Base-by-base conservation (phyloP, 2,797 vertebrate genomes). In the Sebastes diaconus region DNA sequence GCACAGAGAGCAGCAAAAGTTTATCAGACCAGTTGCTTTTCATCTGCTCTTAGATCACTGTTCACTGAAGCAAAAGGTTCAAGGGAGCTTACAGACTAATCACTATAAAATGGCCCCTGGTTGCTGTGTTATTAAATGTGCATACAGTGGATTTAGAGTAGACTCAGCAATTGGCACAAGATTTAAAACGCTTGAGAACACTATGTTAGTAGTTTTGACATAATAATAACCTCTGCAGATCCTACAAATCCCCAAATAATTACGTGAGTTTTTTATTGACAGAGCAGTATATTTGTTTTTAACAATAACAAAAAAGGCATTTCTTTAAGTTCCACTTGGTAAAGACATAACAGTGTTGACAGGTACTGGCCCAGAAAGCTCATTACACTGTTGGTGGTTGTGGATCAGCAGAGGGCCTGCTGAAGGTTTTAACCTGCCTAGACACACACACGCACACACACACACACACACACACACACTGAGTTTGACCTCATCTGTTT, bases 401-500 rank as follows among this genome's bases (percentile, higher is more conserved):
- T 64, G 68, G 34, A 27, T 63, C 20, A 67, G 46, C 2, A 30
- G 25, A 0, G 27, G 20, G 14, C 52, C 22, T 2, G 3, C n/a
- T 80, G 59, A 55, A 71, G 36, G 22, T 69, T 75, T 68, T 46
- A 9, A 74, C 29, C 16, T 25, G 6, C 24, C 14, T n/a, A 18
- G 8, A 50, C 46, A 50, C 18, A 50, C 46, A 50, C 46, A 42
- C 36, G 12, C 34, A 36, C 34, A 63, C 24, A 46, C 50, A 64
- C 30, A 24, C 18, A 55, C 13, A 24, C 32, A 63, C 24, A 12
- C 50, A 27, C 5, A 42, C 24, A 34, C 54, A 34, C 29, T 55
- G 60, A 69, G 22, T 78, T 84, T 88, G 73, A 82, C 71, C 66
- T 68, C 61, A 14, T 34, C 68, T 39, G 54, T 71, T 73, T 84